Conservation (phyloP, 1,140 invertebrate species). For the Drosophila auraria region DNA sequence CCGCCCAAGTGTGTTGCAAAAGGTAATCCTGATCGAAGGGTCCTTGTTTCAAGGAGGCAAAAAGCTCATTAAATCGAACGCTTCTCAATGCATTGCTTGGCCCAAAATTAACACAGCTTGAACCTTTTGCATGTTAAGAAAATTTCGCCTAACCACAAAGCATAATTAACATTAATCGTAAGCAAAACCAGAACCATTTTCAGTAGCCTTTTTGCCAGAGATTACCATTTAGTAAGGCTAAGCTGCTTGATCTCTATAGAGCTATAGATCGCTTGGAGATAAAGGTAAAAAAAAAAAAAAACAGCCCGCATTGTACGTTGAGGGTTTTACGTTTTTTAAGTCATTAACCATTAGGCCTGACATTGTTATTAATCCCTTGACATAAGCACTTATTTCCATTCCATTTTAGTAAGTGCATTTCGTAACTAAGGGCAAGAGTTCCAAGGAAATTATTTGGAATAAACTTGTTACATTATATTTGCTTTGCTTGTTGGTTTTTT, state of each 20-base stretch:
- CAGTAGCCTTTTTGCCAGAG: not conserved
- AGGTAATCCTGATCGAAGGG: constrained; percentile 41
- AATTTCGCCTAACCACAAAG: not conserved
- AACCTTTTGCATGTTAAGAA: not conserved
- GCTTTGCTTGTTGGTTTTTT: constrained; percentile 7
- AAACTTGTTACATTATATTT: constrained; percentile 2
- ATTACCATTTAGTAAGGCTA: not conserved
- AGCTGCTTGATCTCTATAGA: not conserved
- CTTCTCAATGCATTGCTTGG: constrained; percentile 13
- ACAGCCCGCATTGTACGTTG: not conserved
- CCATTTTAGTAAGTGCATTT: constrained; percentile 27
- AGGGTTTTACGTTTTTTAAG: not conserved
- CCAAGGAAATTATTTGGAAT: constrained; percentile 4
- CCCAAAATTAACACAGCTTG: constrained; percentile 29
- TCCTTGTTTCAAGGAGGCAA: not conserved
- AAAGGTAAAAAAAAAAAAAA: not conserved
- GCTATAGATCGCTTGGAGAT: constrained; percentile 2
- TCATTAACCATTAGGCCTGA: constrained; percentile 25
- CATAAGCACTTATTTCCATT: constrained; percentile 15
- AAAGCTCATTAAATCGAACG: not conserved
- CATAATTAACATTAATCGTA: not conserved
- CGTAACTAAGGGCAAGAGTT: constrained; percentile 11
- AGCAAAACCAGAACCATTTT: not conserved
- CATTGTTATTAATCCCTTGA: constrained; percentile 36
- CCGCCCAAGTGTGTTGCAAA: constrained; percentile 42